A percentile compares a stretch with the other conserved stretches of the same genome.
phyloP scores from a whole-genome alignment of 2,888 invertebrate genomes.

The Callinectes sapidus region DNA sequence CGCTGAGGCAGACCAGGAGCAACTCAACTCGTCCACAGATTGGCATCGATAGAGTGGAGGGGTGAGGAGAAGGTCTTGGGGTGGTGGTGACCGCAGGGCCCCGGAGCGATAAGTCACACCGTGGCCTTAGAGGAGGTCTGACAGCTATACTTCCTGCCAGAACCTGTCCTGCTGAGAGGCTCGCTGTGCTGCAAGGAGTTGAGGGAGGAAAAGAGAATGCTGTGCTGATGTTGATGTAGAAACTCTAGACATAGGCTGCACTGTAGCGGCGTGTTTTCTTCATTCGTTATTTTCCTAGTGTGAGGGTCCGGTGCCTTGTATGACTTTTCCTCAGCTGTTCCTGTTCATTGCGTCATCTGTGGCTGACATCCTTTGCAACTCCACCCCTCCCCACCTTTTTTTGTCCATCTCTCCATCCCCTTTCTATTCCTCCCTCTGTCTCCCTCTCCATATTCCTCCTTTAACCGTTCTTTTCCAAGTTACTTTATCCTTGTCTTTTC shows the following conservation, averaged over 20 bases:
- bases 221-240: neutral
- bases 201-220: neutral
- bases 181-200: neutral
- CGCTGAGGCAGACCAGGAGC: neutral
- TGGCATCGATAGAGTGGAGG: neutral
- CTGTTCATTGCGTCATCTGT: no score
- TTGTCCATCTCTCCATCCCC: no score
- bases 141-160: constrained; percentile 6
- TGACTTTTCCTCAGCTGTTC: no score
- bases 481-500: no score
- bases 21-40: neutral
- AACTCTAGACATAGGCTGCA: neutral
- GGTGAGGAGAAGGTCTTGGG: neutral
- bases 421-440: no score
- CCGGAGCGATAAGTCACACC: neutral
- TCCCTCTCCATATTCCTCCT: no score
- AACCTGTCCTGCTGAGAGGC: neutral
- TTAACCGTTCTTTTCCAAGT: no score
- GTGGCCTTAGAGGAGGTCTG: neutral
- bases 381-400: no score
- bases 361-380: no score
- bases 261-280: neutral
- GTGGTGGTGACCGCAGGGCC: neutral
- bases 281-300: no score
- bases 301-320: no score